phyloP scores from a whole-genome alignment of 2,888 invertebrate species.

The Ornithoptera priamus region DNA sequence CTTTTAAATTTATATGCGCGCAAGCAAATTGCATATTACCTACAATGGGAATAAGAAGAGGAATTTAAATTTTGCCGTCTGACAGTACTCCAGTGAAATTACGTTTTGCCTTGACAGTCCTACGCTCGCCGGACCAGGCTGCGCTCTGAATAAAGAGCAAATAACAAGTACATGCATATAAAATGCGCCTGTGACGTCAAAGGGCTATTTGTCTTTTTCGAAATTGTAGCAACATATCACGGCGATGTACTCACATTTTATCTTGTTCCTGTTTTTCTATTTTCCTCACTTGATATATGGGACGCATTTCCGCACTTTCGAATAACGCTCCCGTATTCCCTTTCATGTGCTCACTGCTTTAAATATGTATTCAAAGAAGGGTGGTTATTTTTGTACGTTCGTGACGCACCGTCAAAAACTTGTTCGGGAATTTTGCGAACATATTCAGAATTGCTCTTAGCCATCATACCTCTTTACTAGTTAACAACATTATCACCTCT shows the following conservation, averaged over 20 bases:
- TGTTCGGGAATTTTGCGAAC: slow-evolving; percentile 52
- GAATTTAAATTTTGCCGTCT: slow-evolving; percentile 30
- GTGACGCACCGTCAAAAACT: slow-evolving; percentile 42
- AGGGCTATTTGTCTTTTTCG: slow-evolving; percentile 66
- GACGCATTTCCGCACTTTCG: slow-evolving; percentile 77
- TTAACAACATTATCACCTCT: not conserved
- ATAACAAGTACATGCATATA: slow-evolving; percentile 48
- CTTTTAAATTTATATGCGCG: slow-evolving; percentile 15
- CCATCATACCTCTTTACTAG: not conserved
- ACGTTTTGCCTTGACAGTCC: slow-evolving; percentile 32
- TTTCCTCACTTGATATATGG: slow-evolving; percentile 74
- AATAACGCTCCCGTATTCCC: slow-evolving; percentile 71
- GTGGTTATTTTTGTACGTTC: slow-evolving; percentile 29
- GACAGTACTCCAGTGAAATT: slow-evolving; percentile 30
- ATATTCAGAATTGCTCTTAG: not conserved
- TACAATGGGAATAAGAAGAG: slow-evolving; percentile 29
- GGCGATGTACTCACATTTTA: slow-evolving; percentile 70
- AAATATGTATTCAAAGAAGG: slow-evolving; percentile 69
- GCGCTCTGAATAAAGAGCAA: slow-evolving; percentile 36
- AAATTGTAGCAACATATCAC: slow-evolving; percentile 72
- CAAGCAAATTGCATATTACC: slow-evolving; percentile 29
- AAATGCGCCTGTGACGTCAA: slow-evolving; percentile 57
- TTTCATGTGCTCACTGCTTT: slow-evolving; percentile 71
- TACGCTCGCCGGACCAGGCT: slow-evolving; percentile 29
- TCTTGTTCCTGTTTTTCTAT: slow-evolving; percentile 73